Evolutionary conservation across 1,140 invertebrate species (phyloP).

Genomic region (Trissolcus basalis): DNA sequence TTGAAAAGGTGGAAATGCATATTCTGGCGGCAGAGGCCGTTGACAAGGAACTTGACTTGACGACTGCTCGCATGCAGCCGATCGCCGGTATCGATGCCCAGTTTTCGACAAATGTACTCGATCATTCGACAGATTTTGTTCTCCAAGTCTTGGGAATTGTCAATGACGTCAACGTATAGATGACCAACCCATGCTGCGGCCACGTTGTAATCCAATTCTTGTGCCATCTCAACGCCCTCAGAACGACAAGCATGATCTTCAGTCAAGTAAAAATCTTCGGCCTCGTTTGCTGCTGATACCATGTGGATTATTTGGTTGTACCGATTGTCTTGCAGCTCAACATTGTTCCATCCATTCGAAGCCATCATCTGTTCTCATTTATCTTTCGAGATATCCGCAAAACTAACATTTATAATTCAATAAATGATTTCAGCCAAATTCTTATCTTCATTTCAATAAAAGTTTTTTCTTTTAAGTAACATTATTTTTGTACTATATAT

Average conservation of each 20-base stretch:
- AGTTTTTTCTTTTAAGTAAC: no score
- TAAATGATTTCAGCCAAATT: no score
- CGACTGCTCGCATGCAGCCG: slow-evolving; percentile 91
- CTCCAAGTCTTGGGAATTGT: slow-evolving; percentile 98
- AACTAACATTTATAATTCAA: no score
- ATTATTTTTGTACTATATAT: no score
- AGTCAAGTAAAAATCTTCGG: slow-evolving; percentile 96
- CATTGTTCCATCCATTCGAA: slow-evolving; percentile 92
- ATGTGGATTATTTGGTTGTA: slow-evolving; percentile 97
- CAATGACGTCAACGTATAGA: slow-evolving; percentile 99
- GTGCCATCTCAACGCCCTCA: slow-evolving; percentile 90
- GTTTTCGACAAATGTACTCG: slow-evolving; percentile 93
- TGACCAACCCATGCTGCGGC: slow-evolving; percentile 98
- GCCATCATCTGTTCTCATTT: slow-evolving; percentile 95
- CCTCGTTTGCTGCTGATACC: slow-evolving; percentile 97
- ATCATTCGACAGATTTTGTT: slow-evolving; percentile 97
- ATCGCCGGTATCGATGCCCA: slow-evolving; percentile 96
- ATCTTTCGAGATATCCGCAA: slow-evolving; percentile 89
- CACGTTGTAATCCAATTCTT: slow-evolving; percentile 91
- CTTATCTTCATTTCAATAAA: no score
- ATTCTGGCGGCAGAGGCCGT: slow-evolving; percentile 82
- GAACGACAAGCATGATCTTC: slow-evolving; percentile 94
- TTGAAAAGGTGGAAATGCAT: slow-evolving; percentile 93
- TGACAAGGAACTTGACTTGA: slow-evolving; percentile 96
- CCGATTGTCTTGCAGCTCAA: slow-evolving; percentile 95